Base-by-base conservation (phyloP, 2,797 vertebrate species). In the Austrolebias charrua region DNA sequence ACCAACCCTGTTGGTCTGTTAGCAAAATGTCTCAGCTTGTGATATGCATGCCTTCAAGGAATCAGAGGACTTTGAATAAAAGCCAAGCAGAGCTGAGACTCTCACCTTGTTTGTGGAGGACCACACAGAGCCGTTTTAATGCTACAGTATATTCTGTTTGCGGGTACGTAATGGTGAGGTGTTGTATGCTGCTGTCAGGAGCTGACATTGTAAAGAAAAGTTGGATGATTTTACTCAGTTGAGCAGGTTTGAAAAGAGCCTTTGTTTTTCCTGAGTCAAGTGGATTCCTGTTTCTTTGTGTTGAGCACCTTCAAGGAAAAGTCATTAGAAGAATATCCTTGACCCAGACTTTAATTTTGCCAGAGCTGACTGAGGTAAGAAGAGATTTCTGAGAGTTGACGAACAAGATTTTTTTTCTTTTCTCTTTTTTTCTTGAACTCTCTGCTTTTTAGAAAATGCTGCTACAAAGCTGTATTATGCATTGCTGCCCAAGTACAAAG, bases 301-400 rank as follows among this genome's bases (percentile, higher is more conserved):
- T 33, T 18, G 47, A 68, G 33, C 40, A 57, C 46, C 43, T 49
- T 55, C 19, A 55, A 15, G 51, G 6, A 60, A 70, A 66, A 62
- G 14, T 53, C 62, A 58, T 24, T 54, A n/a, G 11, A 66, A 55
- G 9, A 50, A 9, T 44, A 56, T 78, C 57, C 62, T 71, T 76
- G 60, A 66, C 60, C n/a, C 6, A 55, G 44, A 53, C 60, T 49
- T 63, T 4, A 46, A 11, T 47, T 69, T 40, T 4, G 20, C 4
- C 20, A 2, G 60, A 50, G 43, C 50, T 20, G 24, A 33, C 20
- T 13, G 49, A 57, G 14, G 40, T 50, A 24, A 50, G 24, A 55
- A 28, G 20, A 53, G 1, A 44, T 33, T 19, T 49, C 6, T 40
- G n/a, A 24, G 24, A 0, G 57, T 59, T 45, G 47, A 15, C 55